Base-by-base conservation (phyloP, 2,113 vertebrate species). In the Macheiramphus alcinus region DNA sequence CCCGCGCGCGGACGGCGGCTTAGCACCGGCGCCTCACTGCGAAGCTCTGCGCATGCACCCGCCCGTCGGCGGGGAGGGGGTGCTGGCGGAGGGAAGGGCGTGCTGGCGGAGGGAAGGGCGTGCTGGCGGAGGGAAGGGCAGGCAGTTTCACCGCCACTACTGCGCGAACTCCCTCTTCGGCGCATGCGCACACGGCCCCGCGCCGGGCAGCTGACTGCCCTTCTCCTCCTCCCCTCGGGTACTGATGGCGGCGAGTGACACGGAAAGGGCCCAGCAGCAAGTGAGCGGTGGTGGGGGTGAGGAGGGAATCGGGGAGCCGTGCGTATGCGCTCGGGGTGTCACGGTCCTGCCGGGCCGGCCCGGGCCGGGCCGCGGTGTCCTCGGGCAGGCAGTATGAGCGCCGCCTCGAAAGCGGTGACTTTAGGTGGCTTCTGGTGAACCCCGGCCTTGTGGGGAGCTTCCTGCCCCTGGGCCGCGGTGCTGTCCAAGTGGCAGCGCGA, bases 81-180 rank as follows among this genome's bases (percentile, higher is more conserved):
- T 5, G 26, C 75, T 55, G 75, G 40, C 53, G 22, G 55, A 27
- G 3, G 14, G 42, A 26, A 15, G 29, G 27, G 6, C 26, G n/a
- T n/a, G n/a, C n/a, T n/a, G n/a, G n/a, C n/a, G n/a, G n/a, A n/a
- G 19, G 34, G 34, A 3, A 2, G 3, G 3, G 3, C 1, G 16
- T 5, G 26, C 75, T 55, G 75, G 40, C 53, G 22, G 55, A 27
- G 3, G 14, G 42, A 26, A 15, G 29, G 27, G 6, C 26, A 1
- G 9, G 20, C 34, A 3, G 67, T 59, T 11, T 73, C 86, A 13
- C 3, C 4, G 4, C 18, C 21, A 0, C 21, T 20, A 16, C 16
- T 7, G 52, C 80, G 73, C 80, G 67, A 42, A 11, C 29, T 45
- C 21, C 1, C 13, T 5, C 1, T 0, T 0, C 4, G 2, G 62